phyloP scores from a whole-genome alignment of 2,797 vertebrate genomes.

The Phyllotis vaccarum region DNA sequence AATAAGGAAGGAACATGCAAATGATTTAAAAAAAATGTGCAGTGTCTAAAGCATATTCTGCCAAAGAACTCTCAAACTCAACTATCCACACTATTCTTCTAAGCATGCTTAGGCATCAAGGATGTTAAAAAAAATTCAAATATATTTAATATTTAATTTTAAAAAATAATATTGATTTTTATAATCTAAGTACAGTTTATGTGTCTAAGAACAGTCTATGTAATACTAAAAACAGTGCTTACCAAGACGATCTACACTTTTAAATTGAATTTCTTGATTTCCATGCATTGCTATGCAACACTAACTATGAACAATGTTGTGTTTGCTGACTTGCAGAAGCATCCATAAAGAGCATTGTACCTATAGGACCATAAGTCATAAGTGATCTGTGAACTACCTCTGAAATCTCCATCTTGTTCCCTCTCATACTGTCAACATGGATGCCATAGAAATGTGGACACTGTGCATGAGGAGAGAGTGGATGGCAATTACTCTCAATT shows the following conservation, averaged over 20 bases:
- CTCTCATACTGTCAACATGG: background rate
- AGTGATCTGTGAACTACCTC: rapidly evolving
- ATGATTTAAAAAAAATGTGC: background rate
- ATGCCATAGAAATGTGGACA: background rate
- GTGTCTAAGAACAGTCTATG: too few species aligned
- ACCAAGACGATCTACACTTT: background rate
- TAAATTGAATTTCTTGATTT: background rate
- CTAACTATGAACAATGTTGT: background rate
- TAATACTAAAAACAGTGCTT: background rate
- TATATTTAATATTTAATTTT: background rate
- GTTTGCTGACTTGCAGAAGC: background rate
- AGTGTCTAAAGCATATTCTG: background rate
- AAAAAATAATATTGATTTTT: background rate
- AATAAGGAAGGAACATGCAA: background rate
- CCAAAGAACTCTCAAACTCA: background rate
- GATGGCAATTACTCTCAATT: background rate
- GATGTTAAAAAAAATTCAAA: background rate
- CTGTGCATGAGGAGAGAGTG: rapidly evolving
- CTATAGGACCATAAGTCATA: background rate
- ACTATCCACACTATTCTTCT: background rate
- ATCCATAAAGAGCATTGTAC: background rate
- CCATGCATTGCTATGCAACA: background rate
- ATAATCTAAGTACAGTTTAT: background rate
- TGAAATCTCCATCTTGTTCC: background rate
- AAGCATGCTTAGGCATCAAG: background rate